Conservation (phyloP, 2,888 invertebrate species). For the Plemyria rubiginata region DNA sequence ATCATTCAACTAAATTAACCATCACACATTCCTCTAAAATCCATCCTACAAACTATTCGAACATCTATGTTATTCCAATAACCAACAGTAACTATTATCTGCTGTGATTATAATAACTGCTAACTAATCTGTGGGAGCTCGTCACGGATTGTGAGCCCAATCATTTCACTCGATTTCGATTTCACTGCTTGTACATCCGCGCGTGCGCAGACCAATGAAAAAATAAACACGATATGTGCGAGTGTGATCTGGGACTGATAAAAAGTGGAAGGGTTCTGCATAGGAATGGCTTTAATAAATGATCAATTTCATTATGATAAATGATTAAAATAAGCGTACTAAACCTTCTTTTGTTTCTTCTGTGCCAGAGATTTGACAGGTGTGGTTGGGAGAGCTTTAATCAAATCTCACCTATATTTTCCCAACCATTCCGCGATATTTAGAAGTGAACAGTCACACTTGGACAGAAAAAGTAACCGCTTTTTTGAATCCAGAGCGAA, state of each 20-base stretch:
- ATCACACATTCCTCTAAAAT: slow-evolving; percentile 8
- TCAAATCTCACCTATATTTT: too few relatives aligned
- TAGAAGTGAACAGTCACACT: too few relatives aligned
- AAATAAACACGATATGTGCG: slow-evolving; percentile 43
- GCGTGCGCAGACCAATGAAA: slow-evolving; percentile 44
- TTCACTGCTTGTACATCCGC: slow-evolving; percentile 49
- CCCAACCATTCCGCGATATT: too few relatives aligned
- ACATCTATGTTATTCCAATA: slow-evolving; percentile 4
- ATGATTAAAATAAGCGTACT: too few relatives aligned
- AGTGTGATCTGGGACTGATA: background rate
- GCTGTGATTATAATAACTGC: slow-evolving; percentile 8
- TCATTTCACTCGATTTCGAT: slow-evolving; percentile 66
- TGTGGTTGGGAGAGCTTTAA: too few relatives aligned
- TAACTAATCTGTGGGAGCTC: slow-evolving; percentile 8
- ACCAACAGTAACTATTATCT: background rate
- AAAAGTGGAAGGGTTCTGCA: background rate
- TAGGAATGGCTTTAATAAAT: too few relatives aligned
- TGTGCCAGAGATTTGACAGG: too few relatives aligned
- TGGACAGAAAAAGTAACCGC: too few relatives aligned
- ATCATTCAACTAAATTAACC: background rate
- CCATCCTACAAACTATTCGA: background rate
- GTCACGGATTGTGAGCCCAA: slow-evolving; percentile 22
- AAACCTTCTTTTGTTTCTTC: too few relatives aligned
- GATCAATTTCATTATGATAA: too few relatives aligned
- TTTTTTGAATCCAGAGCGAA: too few relatives aligned